These are phyloP conservation scores for Arremon aurantiirostris DNA, from an alignment of 2,797 vertebrate genomes.

Conservation along the genomic window DNA sequence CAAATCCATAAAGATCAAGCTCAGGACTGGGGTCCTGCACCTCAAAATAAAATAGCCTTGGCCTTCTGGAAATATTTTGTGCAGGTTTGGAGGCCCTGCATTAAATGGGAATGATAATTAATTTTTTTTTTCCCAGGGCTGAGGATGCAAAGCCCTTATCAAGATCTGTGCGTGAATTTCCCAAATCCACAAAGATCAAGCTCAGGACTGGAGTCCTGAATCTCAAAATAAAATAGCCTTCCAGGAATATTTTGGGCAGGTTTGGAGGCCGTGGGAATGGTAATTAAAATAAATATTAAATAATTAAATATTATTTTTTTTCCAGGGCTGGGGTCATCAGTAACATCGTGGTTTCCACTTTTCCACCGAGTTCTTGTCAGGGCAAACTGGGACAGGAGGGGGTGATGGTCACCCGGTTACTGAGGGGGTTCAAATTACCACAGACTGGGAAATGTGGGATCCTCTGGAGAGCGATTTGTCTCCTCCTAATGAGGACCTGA, in stretches of 20 bases:
- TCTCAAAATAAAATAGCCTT: background rate
- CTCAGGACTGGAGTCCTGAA: fast-evolving
- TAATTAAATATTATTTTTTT: fast-evolving
- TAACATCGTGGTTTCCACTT: background rate
- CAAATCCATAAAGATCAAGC: background rate
- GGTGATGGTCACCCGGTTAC: fast-evolving
- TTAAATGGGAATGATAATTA: background rate
- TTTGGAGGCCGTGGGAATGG: background rate
- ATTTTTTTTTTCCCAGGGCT: fast-evolving
- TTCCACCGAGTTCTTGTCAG: background rate
- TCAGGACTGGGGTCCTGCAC: fast-evolving
- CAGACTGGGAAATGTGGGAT: fast-evolving
- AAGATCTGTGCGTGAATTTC: background rate
- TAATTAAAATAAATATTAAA: too few species aligned
- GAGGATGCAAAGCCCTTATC: background rate
- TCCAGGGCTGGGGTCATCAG: fast-evolving
- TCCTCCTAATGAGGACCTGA: background rate
- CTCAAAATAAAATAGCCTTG: background rate
- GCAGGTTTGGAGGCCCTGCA: background rate
- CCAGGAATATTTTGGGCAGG: fast-evolving
- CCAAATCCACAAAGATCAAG: background rate
- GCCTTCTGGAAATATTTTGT: too few species aligned
- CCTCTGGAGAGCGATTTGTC: background rate
- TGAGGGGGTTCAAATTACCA: background rate
- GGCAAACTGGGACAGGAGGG: background rate